These are phyloP conservation scores for Bergia puertoricense DNA, from an alignment of 92 coral and sea anemone genomes.

Conservation along the genomic window DNA sequence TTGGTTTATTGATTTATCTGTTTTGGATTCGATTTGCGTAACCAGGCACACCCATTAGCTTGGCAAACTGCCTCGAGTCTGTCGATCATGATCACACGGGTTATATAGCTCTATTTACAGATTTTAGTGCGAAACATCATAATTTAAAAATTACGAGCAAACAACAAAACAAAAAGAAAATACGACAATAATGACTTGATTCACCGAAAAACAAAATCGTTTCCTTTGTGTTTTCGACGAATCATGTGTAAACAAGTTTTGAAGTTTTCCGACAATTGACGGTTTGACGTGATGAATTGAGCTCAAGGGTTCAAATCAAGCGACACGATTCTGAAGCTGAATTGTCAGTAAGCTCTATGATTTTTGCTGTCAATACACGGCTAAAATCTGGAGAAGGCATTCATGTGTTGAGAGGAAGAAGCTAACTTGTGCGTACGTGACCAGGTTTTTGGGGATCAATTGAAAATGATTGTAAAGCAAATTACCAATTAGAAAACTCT, in stretches of 20 bases:
- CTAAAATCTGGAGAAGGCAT: not conserved
- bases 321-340: not conserved
- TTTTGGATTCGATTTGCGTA: not conserved
- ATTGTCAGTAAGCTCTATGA: not conserved
- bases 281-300: not conserved
- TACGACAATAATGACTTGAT: not conserved
- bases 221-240: not conserved
- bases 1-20: not conserved
- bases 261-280: not conserved
- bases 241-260: not conserved
- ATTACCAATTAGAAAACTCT: too few relatives aligned
- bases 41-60: conserved; percentile 11
- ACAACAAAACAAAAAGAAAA: not conserved
- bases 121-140: not conserved
- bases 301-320: not conserved
- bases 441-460: not conserved
- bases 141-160: not conserved
- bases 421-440: not conserved
- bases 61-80: not conserved
- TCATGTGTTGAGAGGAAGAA: not conserved
- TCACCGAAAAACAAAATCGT: not conserved
- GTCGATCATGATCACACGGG: not conserved
- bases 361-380: not conserved
- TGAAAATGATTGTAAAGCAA: not conserved
- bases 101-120: not conserved